Percentiles rank a stretch among this genome's conserved stretches.
phyloP scores from a whole-genome alignment of 1,140 invertebrate genomes.

The Leptoteleia sp. region DNA sequence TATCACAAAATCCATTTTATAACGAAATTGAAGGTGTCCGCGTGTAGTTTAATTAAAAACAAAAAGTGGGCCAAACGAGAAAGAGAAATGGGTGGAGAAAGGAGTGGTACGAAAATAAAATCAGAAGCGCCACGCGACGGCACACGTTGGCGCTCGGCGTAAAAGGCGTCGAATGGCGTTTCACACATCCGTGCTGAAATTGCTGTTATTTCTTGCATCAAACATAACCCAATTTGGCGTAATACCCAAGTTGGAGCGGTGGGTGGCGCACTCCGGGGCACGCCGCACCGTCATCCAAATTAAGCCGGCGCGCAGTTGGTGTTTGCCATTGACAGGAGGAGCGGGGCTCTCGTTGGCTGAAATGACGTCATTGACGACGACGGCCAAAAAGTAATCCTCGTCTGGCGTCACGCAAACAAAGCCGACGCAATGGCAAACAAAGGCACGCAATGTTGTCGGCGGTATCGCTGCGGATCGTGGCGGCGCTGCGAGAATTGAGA shows the following conservation, averaged over 20 bases:
- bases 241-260: too few relatives aligned
- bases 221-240: conserved; percentile 24
- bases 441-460: conserved; percentile 24
- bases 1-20: too few relatives aligned
- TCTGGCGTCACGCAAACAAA: conserved; percentile 20
- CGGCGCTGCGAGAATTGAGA: conserved; percentile 59
- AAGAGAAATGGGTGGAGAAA: too few relatives aligned
- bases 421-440: conserved; percentile 29
- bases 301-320: conserved; percentile 1
- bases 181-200: too few relatives aligned
- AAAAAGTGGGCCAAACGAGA: too few relatives aligned
- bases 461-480: conserved; percentile 44
- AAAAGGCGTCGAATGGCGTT: too few relatives aligned
- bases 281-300: conserved; percentile 7
- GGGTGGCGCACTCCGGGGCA: too few relatives aligned
- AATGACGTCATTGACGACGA: conserved; percentile 30
- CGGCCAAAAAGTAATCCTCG: conserved; percentile 36
- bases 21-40: too few relatives aligned
- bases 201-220: conserved; percentile 6
- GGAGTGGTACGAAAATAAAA: too few relatives aligned
- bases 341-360: conserved; percentile 7
- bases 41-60: too few relatives aligned
- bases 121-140: too few relatives aligned
- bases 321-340: conserved; percentile 26
- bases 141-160: too few relatives aligned